phyloP scores from a whole-genome alignment of 2,888 invertebrate genomes.

The Mongoloraphidia duomilia region DNA sequence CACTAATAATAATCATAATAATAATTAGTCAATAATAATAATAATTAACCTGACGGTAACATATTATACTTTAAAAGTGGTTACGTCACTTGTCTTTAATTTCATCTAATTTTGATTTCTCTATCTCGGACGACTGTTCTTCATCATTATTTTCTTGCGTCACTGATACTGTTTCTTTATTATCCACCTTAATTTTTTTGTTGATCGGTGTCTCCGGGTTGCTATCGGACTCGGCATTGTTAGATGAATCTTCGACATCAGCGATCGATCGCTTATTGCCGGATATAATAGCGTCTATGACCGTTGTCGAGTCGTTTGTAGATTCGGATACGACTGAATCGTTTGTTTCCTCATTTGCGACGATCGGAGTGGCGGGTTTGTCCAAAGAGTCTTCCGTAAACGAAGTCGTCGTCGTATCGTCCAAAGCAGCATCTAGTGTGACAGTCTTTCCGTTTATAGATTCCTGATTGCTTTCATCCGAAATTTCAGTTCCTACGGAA shows the following conservation, averaged over 20 bases:
- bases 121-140: too few species aligned
- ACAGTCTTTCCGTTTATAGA: conserved; percentile 37
- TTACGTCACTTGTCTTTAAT: too few species aligned
- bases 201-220: conserved; percentile 32
- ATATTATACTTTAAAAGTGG: too few species aligned
- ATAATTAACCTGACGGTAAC: too few species aligned
- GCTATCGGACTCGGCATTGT: conserved; percentile 18
- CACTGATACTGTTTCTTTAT: too few species aligned
- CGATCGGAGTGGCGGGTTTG: conserved; percentile 43
- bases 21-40: too few species aligned
- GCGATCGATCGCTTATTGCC: conserved; percentile 24
- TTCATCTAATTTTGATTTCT: too few species aligned
- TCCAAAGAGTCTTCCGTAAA: conserved; percentile 64
- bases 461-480: conserved; percentile 71
- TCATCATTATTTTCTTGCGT: too few species aligned
- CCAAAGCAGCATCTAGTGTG: conserved; percentile 33
- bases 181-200: conserved; percentile 35
- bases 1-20: too few species aligned
- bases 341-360: conserved; percentile 38
- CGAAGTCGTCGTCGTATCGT: conserved; percentile 58
- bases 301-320: conserved; percentile 29
- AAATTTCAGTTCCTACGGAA: conserved; percentile 31
- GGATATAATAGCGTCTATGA: conserved; percentile 23
- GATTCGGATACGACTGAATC: conserved; percentile 33
- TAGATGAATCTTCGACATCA: conserved; percentile 10